phyloP scores from a whole-genome alignment of 2,113 vertebrate species.

The Cyprinodon brontotheroides region DNA sequence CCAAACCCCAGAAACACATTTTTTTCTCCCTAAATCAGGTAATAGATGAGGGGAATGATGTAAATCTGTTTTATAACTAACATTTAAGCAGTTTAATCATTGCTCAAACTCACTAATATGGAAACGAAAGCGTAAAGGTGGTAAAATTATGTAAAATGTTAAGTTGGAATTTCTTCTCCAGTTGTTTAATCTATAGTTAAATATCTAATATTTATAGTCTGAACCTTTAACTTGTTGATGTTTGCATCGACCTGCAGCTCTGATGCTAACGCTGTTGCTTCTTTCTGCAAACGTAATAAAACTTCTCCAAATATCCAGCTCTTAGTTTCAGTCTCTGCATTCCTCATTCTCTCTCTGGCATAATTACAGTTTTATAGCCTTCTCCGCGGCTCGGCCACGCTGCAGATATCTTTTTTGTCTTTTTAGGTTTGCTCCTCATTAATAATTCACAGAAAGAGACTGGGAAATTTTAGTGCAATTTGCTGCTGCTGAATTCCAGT shows the following conservation, averaged over 20 bases:
- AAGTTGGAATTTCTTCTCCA: too few species aligned
- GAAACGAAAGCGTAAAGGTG: too few species aligned
- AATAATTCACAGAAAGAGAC: slow-evolving; percentile 75
- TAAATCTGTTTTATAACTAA: too few species aligned
- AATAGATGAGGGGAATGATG: too few species aligned
- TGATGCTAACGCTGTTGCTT: slow-evolving; percentile 35
- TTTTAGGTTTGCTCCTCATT: slow-evolving; percentile 66
- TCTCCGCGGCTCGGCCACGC: slow-evolving; percentile 37
- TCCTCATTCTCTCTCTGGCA: slow-evolving; percentile 61
- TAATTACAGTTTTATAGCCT: slow-evolving; percentile 69
- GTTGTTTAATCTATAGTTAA: too few species aligned
- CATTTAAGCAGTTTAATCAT: too few species aligned
- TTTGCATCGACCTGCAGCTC: neutral
- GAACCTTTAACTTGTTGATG: neutral
- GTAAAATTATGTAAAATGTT: too few species aligned
- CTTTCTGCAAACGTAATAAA: slow-evolving; percentile 45
- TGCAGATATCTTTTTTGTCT: slow-evolving; percentile 44
- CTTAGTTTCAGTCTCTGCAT: slow-evolving; percentile 60
- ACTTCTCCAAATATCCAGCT: slow-evolving; percentile 38
- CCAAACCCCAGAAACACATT: neutral
- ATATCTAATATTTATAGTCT: neutral
- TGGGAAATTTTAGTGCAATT: slow-evolving; percentile 73
- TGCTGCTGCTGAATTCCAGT: slow-evolving; percentile 73
- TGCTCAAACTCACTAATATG: too few species aligned
- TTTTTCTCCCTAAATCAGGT: too few species aligned